phyloP scores from a whole-genome alignment of 1,140 invertebrate genomes.

The Calephelis virginiensis region DNA sequence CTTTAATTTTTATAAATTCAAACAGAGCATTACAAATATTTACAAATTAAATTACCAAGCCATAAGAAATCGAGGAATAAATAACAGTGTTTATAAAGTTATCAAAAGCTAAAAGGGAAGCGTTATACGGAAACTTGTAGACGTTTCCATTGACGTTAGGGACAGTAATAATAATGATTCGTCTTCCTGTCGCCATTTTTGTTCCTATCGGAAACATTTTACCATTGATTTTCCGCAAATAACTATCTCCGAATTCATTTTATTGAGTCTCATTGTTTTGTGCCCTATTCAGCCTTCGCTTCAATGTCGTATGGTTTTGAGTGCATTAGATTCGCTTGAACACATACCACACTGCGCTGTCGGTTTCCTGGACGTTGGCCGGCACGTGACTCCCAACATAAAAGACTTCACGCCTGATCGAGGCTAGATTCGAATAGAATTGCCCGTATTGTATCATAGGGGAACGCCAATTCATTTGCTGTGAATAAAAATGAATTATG shows the following conservation, averaged over 20 bases:
- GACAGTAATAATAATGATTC: conserved; percentile 69
- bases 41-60: too few species aligned
- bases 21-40: too few species aligned
- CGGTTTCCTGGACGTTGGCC: conserved; percentile 65
- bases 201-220: conserved; percentile 61
- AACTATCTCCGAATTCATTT: conserved; percentile 50
- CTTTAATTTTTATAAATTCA: too few species aligned
- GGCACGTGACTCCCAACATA: conserved; percentile 71
- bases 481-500: conserved; percentile 26
- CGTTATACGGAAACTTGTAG: conserved; percentile 44
- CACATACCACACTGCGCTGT: conserved; percentile 46
- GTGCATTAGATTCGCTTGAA: conserved; percentile 72
- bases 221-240: conserved; percentile 76
- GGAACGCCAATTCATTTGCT: conserved; percentile 39
- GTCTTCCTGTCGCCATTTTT: conserved; percentile 54
- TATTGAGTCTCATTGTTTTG: conserved; percentile 48
- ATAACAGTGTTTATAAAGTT: conserved; percentile 64
- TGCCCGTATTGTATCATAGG: conserved; percentile 67
- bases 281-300: conserved; percentile 37
- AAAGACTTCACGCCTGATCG: conserved; percentile 74
- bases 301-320: conserved; percentile 65
- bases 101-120: conserved; percentile 52
- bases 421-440: conserved; percentile 68
- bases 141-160: conserved; percentile 48
- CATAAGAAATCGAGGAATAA: conserved; percentile 39